Conservation (phyloP, 1,140 invertebrate genomes). For the Ostrea edulis region DNA sequence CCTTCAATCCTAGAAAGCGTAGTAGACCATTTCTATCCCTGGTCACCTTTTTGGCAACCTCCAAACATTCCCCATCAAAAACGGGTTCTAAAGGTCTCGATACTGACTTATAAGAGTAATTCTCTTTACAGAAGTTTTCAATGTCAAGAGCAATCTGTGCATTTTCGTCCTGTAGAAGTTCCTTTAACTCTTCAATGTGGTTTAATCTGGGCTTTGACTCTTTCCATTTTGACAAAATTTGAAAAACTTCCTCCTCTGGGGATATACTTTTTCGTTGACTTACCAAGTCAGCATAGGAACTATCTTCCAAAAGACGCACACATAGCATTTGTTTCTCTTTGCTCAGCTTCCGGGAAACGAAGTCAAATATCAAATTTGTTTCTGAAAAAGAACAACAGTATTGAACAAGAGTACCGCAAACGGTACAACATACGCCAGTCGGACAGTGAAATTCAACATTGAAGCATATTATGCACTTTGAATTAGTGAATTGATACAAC, state of each 20-base stretch:
- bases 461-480: too few relatives aligned
- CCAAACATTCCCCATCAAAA: background rate
- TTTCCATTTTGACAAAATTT: background rate
- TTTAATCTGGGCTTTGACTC: background rate
- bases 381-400: background rate
- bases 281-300: background rate
- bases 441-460: too few relatives aligned
- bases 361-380: background rate
- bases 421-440: too few relatives aligned
- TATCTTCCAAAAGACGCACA: background rate
- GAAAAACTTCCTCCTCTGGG: background rate
- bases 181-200: background rate
- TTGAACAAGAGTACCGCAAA: too few relatives aligned
- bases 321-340: background rate
- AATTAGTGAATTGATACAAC: too few relatives aligned
- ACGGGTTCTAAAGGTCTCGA: background rate
- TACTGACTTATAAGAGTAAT: background rate
- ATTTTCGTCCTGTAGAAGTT: background rate
- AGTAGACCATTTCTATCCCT: background rate
- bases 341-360: background rate
- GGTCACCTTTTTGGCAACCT: background rate
- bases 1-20: background rate
- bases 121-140: background rate
- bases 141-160: background rate
- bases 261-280: background rate